Base-by-base conservation (phyloP, 2,113 vertebrate species). In the Xiphophorus couchianus region DNA sequence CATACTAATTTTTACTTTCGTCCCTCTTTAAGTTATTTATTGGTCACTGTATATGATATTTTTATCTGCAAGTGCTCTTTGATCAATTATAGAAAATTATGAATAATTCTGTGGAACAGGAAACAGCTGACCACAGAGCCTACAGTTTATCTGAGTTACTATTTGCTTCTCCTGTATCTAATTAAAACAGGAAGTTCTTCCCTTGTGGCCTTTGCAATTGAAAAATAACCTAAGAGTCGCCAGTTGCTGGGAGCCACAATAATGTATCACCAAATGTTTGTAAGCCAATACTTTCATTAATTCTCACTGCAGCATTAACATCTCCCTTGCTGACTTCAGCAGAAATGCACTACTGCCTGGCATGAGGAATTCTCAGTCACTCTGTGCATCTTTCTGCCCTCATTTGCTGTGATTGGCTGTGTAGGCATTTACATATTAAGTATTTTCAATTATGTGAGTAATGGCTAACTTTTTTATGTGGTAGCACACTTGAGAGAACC, bases 221-320 rank as follows among this genome's bases (percentile, higher is more conserved):
- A 92, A 91, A 90, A 93, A 92, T 84, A 91, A 89, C 84, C 86
- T 28, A 7, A 29, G 81, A 84, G 74, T 88, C 84, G 74, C 81
- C 2, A 44, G 86, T 84, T 54, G 86, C 92, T 89, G 35, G 58
- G 78, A 91, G 90, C 88, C 82, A 93, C 77, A 88, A 86, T 89
- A 91, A 94, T 92, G 88, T 86, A 94, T 93, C 86, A 91, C 88
- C 88, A 91, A 90, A 92, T 90, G 90, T 93, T 92, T 93, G 88
- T 89, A 90, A 88, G 91, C 90, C 91, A 93, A 93, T 93, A 90
- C 87, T 87, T 87, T 90, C 91, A 92, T 92, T 91, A 92, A 93
- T 93, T 92, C 90, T 91, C 89, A 80, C 69, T 74, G 80, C 86
- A 75, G 86, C 81, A 91, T 92, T 93, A 93, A 82, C 91, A 92